Base-by-base conservation (phyloP, 2,797 vertebrate genomes). In the Harpagifer antarcticus region DNA sequence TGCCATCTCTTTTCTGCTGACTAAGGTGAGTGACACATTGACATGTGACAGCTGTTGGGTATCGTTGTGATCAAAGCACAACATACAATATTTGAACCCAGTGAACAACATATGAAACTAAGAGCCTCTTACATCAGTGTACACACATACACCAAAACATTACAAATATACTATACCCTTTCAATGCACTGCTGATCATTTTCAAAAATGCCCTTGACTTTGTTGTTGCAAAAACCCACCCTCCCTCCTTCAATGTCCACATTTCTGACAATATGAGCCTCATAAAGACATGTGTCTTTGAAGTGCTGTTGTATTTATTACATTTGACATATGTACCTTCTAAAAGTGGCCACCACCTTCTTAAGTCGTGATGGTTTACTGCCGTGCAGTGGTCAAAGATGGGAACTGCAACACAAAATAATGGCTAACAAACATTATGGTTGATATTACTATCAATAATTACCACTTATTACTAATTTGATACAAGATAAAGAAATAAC, bases 1-100 rank as follows among this genome's bases (percentile, higher is more conserved):
- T 31, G 96, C 96, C 74, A 95, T 97, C 86, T 97, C 97, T 0
- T 97, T 97, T 89, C 94, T 97, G 44, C 95, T 98, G 78, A 97
- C 96, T 0, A 97, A 97, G 96, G 97, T 97, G 14, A 84, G 55
- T 13, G 23, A 47, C 9, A 11, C 33, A 3, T 52, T 4, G 4
- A 11, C 16, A 16, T 20, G 1, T 19, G 3, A n/a, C 37, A 9
- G 5, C 45, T 42, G 14, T 17, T 33, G 31, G 27, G 1, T 10
- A 1, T 33, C 53, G 50, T 50, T 50, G 60, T 15, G 31, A 74
- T 59, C 2, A 23, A 9, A 16, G 52, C 56, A 27, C 40, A n/a
- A 13, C 13, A 13, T 13, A 57, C 31, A 49, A 49, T 5, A 19
- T 17, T 14, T 37, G 9, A 52, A 42, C 40, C 14, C 19, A 65